Base-by-base conservation (phyloP, 1,140 invertebrate genomes). In the Samia ricini region DNA sequence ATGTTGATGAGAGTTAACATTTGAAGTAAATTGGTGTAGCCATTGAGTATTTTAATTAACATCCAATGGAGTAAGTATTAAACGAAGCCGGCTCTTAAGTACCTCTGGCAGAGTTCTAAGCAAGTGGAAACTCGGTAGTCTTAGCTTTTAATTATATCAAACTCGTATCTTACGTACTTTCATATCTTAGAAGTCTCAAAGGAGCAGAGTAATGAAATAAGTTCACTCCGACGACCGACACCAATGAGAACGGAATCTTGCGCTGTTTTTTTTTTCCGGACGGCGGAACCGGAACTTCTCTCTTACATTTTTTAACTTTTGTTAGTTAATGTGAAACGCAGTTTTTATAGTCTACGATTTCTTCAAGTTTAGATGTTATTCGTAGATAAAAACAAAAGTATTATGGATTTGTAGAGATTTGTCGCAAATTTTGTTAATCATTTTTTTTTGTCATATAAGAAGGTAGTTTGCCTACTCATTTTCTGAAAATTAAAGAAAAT, bases 141-240 rank as follows among this genome's bases (percentile, higher is more conserved):
- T 55, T 24, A 23, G 52, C 52, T 55, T 55, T 55, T 55, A 55
- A 55, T 55, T 55, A 55, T 55, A 55, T 55, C 20, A 55, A 55
- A 8, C 52, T 52, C 21, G 20, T 55, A 23, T 55, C 52, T 22
- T 24, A 55, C 52, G 22, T 55, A 22, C 24, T 55, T 55, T 55
- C 52, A 55, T 55, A 55, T 55, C 52, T 23, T 22, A 20, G 19
- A 22, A 29, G 24, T 56, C n/a, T 56, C 55, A 56, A 56, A 56
- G 55, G 29, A 21, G 8, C 24, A 18, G 29, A 36, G 55, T 56
- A 56, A 56, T 56, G 55, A 56, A 56, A 56, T 48, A 36, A 23
- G 52, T 42, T 42, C 20, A 55, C 22, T 12, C 15, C 52, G 52
- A 22, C 52, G 22, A 42, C 33, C 52, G 22, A 42, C 33, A 42